Conservation (phyloP, 2,888 invertebrate genomes). For the Strigamia maritima region DNA sequence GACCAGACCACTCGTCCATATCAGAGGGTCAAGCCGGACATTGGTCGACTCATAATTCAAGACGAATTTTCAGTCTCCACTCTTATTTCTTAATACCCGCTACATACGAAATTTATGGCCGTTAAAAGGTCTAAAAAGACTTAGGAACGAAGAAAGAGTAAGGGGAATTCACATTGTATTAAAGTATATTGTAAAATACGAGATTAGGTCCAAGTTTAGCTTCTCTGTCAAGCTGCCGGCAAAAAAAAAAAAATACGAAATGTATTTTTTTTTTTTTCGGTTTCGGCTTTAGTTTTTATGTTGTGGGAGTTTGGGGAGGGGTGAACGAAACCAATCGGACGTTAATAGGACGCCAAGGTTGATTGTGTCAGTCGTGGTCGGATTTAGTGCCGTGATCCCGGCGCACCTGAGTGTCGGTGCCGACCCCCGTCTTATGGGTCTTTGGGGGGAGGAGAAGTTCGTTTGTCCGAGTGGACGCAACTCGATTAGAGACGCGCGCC, state of each 20-base stretch:
- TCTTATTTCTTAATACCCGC: background rate
- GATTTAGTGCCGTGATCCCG: background rate
- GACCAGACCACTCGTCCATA: background rate
- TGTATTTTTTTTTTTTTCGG: background rate
- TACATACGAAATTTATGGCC: background rate
- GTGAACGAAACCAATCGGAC: background rate
- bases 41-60: background rate
- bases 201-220: background rate
- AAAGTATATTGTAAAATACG: background rate
- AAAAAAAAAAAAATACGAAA: too few species aligned
- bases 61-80: background rate
- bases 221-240: background rate
- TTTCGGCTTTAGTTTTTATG: background rate
- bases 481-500: background rate
- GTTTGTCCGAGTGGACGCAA: background rate
- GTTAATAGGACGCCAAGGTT: slow-evolving; percentile 7
- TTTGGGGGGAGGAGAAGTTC: slow-evolving; percentile 2
- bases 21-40: slow-evolving; percentile 18
- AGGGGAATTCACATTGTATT: background rate
- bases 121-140: background rate
- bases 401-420: background rate
- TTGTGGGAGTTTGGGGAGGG: background rate
- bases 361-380: slow-evolving; percentile 14
- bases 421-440: slow-evolving; percentile 25
- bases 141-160: too few species aligned